These are phyloP conservation scores for Coccyzus lansbergi DNA, from an alignment of 2,797 vertebrate genomes.

Conservation along the genomic window DNA sequence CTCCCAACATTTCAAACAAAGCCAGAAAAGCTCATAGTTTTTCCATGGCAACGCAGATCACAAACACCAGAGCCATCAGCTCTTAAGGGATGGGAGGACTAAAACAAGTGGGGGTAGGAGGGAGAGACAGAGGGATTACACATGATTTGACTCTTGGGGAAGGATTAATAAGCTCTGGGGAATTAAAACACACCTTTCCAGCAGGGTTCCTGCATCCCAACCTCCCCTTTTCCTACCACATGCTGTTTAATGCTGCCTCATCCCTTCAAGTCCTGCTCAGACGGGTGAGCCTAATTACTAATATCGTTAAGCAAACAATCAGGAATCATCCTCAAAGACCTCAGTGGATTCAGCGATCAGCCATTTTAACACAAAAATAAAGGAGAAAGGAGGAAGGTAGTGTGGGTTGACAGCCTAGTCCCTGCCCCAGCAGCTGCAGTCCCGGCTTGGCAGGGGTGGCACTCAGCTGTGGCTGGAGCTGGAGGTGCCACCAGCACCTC, in stretches of 20 bases:
- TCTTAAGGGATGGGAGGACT: constrained; percentile 26
- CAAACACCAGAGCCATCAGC: background rate
- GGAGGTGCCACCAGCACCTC: background rate
- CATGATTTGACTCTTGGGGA: background rate
- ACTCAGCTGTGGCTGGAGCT: background rate
- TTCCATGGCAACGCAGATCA: constrained; percentile 74
- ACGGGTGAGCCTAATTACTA: background rate
- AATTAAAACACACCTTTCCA: constrained; percentile 8
- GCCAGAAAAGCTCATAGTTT: background rate
- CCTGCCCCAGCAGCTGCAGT: background rate
- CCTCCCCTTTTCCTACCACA: background rate
- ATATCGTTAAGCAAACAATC: background rate
- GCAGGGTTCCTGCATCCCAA: background rate
- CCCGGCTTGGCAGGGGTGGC: background rate
- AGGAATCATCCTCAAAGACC: background rate
- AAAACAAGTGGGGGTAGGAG: background rate
- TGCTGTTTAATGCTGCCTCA: background rate
- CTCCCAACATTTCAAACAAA: background rate
- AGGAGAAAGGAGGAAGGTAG: background rate
- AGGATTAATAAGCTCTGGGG: background rate
- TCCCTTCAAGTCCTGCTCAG: background rate
- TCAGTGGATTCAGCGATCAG: rapidly evolving
- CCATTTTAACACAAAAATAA: background rate
- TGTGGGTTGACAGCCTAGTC: rapidly evolving
- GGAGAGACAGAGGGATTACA: background rate